Conservation (phyloP, 1,140 invertebrate species). For the Pseudomyrmex cubaensis region DNA sequence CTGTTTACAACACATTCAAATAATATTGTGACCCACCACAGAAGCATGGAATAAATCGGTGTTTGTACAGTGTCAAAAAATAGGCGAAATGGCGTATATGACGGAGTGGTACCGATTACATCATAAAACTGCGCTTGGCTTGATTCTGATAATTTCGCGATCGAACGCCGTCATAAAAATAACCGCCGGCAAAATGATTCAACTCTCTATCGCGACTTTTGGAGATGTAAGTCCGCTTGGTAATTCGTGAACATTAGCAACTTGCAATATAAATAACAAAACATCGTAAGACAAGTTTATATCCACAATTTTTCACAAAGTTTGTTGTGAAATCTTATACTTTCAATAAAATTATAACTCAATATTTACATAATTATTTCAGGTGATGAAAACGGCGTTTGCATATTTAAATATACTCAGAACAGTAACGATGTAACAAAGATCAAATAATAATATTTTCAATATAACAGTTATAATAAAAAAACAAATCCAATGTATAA, state of each 20-base stretch:
- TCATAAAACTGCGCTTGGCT: slow-evolving; percentile 46
- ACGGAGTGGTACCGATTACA: slow-evolving; percentile 69
- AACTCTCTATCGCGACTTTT: slow-evolving; percentile 49
- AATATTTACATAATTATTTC: slow-evolving; percentile 26
- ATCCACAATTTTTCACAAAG: neutral
- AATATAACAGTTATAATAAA: neutral
- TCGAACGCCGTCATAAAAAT: slow-evolving; percentile 45
- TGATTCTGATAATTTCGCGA: slow-evolving; percentile 67
- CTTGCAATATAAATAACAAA: slow-evolving; percentile 7
- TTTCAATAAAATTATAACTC: too few relatives aligned
- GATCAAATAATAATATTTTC: neutral
- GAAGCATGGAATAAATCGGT: slow-evolving; percentile 18
- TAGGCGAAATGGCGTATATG: slow-evolving; percentile 63
- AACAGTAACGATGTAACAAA: slow-evolving; percentile 24
- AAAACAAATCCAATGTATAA: slow-evolving; percentile 14
- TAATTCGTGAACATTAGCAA: slow-evolving; percentile 6
- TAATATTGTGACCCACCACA: slow-evolving; percentile 9
- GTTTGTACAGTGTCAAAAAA: slow-evolving; percentile 63
- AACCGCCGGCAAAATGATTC: slow-evolving; percentile 52
- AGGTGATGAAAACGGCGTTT: slow-evolving; percentile 69
- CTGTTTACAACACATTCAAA: slow-evolving; percentile 7
- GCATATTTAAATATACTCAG: slow-evolving; percentile 71
- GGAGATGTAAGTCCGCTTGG: slow-evolving; percentile 36
- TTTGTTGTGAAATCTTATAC: neutral
- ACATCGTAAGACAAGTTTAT: neutral